Evolutionary conservation across 2,113 vertebrate species (phyloP).

Genomic region (human (Homo sapiens)): DNA sequence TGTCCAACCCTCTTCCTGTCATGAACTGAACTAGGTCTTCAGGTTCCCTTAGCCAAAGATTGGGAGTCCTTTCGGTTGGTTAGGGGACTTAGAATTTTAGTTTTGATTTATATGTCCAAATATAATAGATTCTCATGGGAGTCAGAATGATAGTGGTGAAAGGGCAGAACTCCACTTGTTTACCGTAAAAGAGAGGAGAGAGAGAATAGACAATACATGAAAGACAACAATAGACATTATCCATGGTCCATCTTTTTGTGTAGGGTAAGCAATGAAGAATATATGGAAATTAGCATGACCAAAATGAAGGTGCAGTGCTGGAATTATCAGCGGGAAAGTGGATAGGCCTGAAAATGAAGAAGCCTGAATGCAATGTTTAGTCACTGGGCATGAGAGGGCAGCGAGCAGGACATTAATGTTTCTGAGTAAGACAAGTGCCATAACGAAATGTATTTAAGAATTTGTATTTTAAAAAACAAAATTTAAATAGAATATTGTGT

Average conservation of each 20-base stretch:
- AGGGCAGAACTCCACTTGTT: background rate
- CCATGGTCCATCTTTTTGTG: rapidly evolving
- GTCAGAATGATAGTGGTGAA: background rate
- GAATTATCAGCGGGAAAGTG: no score
- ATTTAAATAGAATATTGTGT: background rate
- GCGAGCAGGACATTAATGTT: background rate
- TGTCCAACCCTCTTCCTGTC: no score
- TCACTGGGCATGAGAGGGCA: background rate
- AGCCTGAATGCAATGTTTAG: background rate
- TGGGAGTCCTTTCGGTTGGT: no score
- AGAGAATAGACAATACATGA: no score
- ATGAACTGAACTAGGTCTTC: no score
- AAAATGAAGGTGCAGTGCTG: background rate
- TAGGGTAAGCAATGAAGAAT: background rate
- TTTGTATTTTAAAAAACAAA: background rate
- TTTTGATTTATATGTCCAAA: no score
- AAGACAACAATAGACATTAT: background rate
- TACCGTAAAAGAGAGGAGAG: background rate
- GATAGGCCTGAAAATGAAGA: background rate
- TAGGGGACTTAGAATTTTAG: no score
- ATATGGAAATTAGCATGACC: background rate
- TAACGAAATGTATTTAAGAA: background rate
- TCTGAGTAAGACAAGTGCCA: background rate
- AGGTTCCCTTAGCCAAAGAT: no score
- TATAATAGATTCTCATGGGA: background rate